Conservation (phyloP, 2,113 vertebrate genomes). For the Aphelocoma coerulescens region DNA sequence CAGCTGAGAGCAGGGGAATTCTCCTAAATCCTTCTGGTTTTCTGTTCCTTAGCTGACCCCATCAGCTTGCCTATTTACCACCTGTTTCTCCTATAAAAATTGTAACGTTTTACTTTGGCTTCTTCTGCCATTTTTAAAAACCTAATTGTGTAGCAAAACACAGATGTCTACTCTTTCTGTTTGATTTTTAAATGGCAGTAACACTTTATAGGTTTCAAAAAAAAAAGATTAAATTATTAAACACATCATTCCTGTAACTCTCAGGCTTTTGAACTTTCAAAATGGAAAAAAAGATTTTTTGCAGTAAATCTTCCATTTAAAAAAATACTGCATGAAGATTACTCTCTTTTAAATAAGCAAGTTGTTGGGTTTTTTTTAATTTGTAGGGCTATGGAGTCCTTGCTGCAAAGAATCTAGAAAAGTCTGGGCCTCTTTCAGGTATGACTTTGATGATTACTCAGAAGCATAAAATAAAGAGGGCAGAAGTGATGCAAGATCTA, state of each 20-base stretch:
- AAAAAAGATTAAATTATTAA: neutral
- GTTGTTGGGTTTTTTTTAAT: no score
- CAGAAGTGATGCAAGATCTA: neutral
- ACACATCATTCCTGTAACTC: neutral
- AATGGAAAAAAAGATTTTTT: neutral
- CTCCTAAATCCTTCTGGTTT: neutral
- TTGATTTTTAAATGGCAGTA: neutral
- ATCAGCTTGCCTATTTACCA: neutral
- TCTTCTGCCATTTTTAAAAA: neutral
- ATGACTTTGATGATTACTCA: neutral
- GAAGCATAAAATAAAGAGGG: neutral
- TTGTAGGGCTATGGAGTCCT: neutral
- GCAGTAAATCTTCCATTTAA: neutral
- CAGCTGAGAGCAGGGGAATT: neutral
- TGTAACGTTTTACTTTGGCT: neutral
- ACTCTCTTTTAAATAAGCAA: neutral
- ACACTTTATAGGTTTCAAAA: neutral
- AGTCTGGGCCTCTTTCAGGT: neutral
- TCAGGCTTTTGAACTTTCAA: neutral
- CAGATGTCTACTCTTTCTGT: neutral
- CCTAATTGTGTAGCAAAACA: accelerated
- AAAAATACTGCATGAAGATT: neutral
- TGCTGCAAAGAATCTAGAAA: neutral
- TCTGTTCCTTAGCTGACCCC: neutral
- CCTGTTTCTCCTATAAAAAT: neutral